These are phyloP conservation scores for Ahaetulla prasina DNA, from an alignment of 2,113 vertebrate genomes.

Conservation along the genomic window DNA sequence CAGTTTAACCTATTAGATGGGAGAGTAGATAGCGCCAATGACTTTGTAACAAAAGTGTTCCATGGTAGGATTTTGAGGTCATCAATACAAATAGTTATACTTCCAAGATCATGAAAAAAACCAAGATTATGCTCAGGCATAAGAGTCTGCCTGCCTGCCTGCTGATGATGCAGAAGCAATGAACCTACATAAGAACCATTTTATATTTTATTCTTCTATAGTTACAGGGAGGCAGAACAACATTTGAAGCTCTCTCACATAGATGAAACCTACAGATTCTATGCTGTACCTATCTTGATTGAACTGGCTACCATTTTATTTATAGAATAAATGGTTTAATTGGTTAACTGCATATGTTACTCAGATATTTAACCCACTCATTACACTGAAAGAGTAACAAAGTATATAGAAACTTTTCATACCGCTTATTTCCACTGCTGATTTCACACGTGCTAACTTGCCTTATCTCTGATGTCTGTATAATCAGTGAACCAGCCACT, in stretches of 20 bases:
- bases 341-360: not conserved
- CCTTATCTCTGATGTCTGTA: not conserved
- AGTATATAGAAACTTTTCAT: not conserved
- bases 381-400: not conserved
- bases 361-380: not conserved
- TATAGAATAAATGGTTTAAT: not conserved
- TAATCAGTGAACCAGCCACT: not conserved
- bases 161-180: not conserved
- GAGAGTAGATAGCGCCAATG: not conserved
- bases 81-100: not conserved
- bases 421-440: not conserved
- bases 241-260: not conserved
- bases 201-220: not conserved
- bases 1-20: not conserved
- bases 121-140: not conserved
- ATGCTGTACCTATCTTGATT: not conserved
- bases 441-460: not conserved
- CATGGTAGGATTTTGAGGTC: not conserved
- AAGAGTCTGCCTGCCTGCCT: not conserved
- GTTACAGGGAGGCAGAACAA: not conserved
- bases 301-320: not conserved
- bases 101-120: conserved; percentile 15
- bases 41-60: conserved; percentile 10
- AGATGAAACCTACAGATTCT: not conserved
- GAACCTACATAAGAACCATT: not conserved